Evolutionary conservation across 2,888 invertebrate species (phyloP).

Genomic region (Lepidonotus clava): DNA sequence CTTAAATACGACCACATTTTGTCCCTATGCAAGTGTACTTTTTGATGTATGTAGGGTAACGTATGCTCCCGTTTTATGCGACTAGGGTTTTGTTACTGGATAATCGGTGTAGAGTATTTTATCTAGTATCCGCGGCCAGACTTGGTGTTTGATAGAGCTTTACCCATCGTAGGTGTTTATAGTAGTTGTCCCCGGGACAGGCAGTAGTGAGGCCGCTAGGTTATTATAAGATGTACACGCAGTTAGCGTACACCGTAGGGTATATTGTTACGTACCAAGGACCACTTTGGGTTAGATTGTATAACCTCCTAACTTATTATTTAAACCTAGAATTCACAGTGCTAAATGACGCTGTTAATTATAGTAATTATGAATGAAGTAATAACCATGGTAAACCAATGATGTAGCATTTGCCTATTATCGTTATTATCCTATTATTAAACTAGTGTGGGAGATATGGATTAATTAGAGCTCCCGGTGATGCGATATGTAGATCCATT

Average conservation of each 20-base stretch:
- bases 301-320: constrained; percentile 19
- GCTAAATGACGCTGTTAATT: constrained; percentile 35
- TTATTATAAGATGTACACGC: not conserved
- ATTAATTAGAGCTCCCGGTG: constrained; percentile 40
- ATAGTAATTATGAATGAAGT: constrained; percentile 12
- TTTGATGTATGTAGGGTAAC: constrained; percentile 16
- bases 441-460: constrained; percentile 17
- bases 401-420: constrained; percentile 27
- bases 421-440: constrained; percentile 17
- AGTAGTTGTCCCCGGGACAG: not conserved
- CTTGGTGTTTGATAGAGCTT: constrained; percentile 31
- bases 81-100: constrained; percentile 24
- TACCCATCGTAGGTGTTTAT: not conserved
- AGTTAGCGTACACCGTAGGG: constrained; percentile 1
- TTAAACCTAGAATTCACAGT: not conserved
- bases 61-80: constrained; percentile 21
- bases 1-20: not conserved
- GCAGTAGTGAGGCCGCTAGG: not conserved
- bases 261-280: not conserved
- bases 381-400: constrained; percentile 24
- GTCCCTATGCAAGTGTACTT: constrained; percentile 15
- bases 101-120: constrained; percentile 25
- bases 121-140: constrained; percentile 18
- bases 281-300: not conserved
- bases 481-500: constrained; percentile 26